Evolutionary conservation across 2,888 invertebrate species (phyloP).

Genomic region (Tuta absoluta): DNA sequence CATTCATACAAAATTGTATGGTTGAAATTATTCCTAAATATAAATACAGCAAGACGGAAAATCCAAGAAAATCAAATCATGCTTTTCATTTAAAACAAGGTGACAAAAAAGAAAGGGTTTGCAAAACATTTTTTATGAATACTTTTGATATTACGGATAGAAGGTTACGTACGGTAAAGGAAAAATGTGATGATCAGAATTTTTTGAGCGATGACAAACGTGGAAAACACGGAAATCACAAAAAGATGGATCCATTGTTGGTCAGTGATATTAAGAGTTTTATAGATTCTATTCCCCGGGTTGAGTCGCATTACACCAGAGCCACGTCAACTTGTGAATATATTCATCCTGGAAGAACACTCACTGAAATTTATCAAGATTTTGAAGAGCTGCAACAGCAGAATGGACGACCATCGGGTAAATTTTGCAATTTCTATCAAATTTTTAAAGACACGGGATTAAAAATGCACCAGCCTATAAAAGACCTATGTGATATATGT

Average conservation of each 20-base stretch:
- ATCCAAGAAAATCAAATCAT: slow-evolving; percentile 34
- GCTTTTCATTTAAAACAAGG: slow-evolving; percentile 38
- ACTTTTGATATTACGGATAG: slow-evolving; percentile 34
- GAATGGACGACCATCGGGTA: slow-evolving; percentile 19
- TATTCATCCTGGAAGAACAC: slow-evolving; percentile 23
- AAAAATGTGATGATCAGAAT: slow-evolving; percentile 30
- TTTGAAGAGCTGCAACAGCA: not conserved
- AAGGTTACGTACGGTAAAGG: slow-evolving; percentile 32
- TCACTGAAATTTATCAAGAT: slow-evolving; percentile 24
- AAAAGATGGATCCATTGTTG: slow-evolving; percentile 26
- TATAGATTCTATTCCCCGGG: slow-evolving; percentile 33
- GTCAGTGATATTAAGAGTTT: slow-evolving; percentile 32
- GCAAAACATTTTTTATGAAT: slow-evolving; percentile 34
- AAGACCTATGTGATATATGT: slow-evolving; percentile 26
- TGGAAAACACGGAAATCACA: slow-evolving; percentile 32
- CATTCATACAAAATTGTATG: slow-evolving; percentile 32
- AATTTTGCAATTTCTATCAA: slow-evolving; percentile 26
- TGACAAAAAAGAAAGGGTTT: slow-evolving; percentile 33
- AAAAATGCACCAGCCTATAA: slow-evolving; percentile 25
- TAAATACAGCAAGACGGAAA: slow-evolving; percentile 32
- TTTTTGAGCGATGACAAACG: slow-evolving; percentile 29
- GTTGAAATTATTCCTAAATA: slow-evolving; percentile 34
- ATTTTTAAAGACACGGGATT: slow-evolving; percentile 20
- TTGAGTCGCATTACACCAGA: slow-evolving; percentile 34
- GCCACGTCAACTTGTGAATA: slow-evolving; percentile 21